Conservation (phyloP, 1,140 invertebrate species). For the Orius laevigatus region DNA sequence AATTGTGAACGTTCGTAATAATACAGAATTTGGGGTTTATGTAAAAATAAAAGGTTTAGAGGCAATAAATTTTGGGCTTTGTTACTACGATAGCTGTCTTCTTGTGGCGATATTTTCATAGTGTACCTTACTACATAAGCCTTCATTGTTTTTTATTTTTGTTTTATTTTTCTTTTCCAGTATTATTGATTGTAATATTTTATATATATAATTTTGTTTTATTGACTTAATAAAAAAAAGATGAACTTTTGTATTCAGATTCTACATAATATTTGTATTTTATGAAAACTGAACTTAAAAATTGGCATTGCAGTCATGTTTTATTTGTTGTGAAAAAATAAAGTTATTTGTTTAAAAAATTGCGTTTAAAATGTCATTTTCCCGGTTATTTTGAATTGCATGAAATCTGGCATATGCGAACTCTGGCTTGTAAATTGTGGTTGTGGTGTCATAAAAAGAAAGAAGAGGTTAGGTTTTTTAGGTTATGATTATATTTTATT, state of each 20-base stretch:
- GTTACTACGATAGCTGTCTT: neutral
- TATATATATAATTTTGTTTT: neutral
- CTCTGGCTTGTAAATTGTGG: no score
- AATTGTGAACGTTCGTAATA: neutral
- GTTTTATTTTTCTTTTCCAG: neutral
- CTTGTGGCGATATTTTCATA: constrained; percentile 4
- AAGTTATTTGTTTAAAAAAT: constrained; percentile 17
- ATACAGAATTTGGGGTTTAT: constrained; percentile 4
- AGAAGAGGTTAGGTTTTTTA: no score
- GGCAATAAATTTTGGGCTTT: constrained; percentile 3
- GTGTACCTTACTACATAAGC: neutral
- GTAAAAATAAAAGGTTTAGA: constrained; percentile 1
- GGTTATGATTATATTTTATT: no score
- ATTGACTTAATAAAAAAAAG: constrained; percentile 7
- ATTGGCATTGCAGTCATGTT: constrained; percentile 14
- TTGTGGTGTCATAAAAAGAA: no score
- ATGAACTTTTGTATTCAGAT: constrained; percentile 7
- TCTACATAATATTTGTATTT: constrained; percentile 2
- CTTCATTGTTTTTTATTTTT: neutral
- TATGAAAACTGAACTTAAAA: constrained; percentile 6
- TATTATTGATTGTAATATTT: constrained; percentile 12
- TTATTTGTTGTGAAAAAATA: constrained; percentile 16
- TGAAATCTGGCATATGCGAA: no score
- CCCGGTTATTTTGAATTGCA: no score
- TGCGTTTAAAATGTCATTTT: constrained; percentile 1